Percentiles rank a stretch among this genome's conserved stretches.
These are phyloP conservation scores for Endomychus coccineus DNA, from an alignment of 2,888 invertebrate species.

Conservation along the genomic window DNA sequence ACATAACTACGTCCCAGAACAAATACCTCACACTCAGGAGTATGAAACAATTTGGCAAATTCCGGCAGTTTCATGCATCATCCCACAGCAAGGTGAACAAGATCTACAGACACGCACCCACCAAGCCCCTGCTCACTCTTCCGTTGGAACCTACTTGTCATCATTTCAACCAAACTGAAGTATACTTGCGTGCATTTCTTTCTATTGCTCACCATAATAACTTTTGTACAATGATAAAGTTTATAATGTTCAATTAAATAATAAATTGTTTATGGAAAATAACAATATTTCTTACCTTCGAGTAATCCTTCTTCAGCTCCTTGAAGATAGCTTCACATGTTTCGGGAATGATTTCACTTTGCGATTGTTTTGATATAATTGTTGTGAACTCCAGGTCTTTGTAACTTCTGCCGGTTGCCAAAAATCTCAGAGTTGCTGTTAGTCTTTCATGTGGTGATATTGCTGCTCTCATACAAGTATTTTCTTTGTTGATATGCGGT, in stretches of 20 bases:
- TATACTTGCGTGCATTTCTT: conserved; percentile 19
- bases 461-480: conserved; percentile 20
- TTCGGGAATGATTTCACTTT: conserved; percentile 19
- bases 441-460: conserved; percentile 28
- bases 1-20: conserved; percentile 19
- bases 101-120: conserved; percentile 17
- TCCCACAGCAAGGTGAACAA: conserved; percentile 22
- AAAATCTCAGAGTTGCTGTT: conserved; percentile 25
- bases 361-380: conserved; percentile 27
- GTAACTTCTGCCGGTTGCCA: conserved; percentile 30
- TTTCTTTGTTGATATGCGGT: conserved; percentile 22
- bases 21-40: conserved; percentile 18
- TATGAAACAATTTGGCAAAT: conserved; percentile 20
- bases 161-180: conserved; percentile 22
- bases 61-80: conserved; percentile 21
- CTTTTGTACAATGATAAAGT: no score
- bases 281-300: conserved; percentile 17
- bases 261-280: conserved; percentile 14
- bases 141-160: conserved; percentile 20
- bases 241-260: conserved; percentile 6
- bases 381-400: conserved; percentile 27
- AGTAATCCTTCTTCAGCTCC: conserved; percentile 17
- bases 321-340: conserved; percentile 16
- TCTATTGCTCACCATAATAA: no score
- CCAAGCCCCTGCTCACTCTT: conserved; percentile 14